Evolutionary conservation across 1,140 invertebrate species (phyloP).

Genomic region (Aphelinus certus): DNA sequence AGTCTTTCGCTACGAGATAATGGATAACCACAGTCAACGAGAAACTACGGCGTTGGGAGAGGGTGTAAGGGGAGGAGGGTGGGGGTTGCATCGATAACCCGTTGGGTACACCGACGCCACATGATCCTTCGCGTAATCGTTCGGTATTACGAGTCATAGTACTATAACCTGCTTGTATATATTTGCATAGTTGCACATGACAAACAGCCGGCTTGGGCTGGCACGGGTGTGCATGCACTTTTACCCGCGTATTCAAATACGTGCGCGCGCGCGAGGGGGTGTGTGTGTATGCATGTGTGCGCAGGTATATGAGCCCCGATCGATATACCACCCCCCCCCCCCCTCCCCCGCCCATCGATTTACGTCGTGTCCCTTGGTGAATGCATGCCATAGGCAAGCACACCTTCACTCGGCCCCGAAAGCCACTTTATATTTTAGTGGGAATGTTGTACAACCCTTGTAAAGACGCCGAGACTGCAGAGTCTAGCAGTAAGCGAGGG

Average conservation of each 20-base stretch:
- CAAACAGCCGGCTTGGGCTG: background rate
- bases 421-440: conserved; percentile 66
- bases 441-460: conserved; percentile 63
- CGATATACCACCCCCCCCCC: conserved; percentile 54
- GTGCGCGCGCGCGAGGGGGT: conserved; percentile 12
- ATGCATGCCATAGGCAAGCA: conserved; percentile 25
- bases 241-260: background rate
- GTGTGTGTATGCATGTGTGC: conserved; percentile 41
- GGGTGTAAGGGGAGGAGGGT: no score
- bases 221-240: conserved; percentile 26
- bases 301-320: conserved; percentile 48
- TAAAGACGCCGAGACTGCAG: conserved; percentile 49
- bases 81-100: no score
- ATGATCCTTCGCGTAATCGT: conserved; percentile 29
- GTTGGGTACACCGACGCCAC: conserved; percentile 1
- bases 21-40: no score
- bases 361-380: conserved; percentile 30
- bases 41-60: no score
- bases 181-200: conserved; percentile 33
- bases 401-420: conserved; percentile 55
- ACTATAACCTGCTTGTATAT: conserved; percentile 21
- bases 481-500: no score
- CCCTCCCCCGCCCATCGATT: conserved; percentile 3
- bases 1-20: no score
- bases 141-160: conserved; percentile 30